These are phyloP conservation scores for honey bee (Apis mellifera) DNA, from an alignment of 1,140 invertebrate species.

Conservation along the genomic window DNA sequence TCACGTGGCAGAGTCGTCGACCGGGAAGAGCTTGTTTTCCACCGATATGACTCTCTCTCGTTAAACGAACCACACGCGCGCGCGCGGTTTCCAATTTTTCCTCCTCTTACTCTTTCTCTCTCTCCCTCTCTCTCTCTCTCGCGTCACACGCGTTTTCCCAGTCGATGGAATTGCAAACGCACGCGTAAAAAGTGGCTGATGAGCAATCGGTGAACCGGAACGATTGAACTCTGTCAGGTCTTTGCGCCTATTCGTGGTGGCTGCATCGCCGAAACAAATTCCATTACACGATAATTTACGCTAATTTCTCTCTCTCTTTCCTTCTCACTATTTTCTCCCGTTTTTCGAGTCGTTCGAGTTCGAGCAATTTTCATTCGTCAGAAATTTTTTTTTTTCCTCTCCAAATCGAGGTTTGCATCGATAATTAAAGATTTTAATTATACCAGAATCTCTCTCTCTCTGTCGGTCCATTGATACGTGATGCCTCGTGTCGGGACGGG, in stretches of 20 bases:
- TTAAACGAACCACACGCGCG: slow-evolving; percentile 37
- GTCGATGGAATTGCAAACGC: slow-evolving; percentile 35
- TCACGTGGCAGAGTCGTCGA: slow-evolving; percentile 12
- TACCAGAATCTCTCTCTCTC: not conserved
- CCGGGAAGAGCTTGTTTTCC: slow-evolving; percentile 40
- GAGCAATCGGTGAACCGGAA: slow-evolving; percentile 23
- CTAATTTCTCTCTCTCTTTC: not conserved
- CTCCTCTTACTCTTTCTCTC: no score
- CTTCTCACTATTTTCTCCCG: not conserved
- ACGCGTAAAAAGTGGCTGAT: slow-evolving; percentile 42
- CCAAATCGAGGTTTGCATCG: not conserved
- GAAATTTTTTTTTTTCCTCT: no score
- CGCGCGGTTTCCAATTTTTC: slow-evolving; percentile 29
- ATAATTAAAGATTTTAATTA: slow-evolving; percentile 47
- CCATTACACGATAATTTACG: slow-evolving; percentile 4
- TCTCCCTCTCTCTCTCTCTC: not conserved
- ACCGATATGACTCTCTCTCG: slow-evolving; percentile 24
- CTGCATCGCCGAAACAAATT: not conserved
- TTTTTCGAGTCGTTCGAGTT: not conserved
- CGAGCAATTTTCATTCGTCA: no score
- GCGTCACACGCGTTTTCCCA: not conserved
- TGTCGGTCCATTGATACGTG: no score
- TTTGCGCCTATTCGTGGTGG: not conserved
- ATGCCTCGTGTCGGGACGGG: not conserved
- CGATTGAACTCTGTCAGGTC: slow-evolving; percentile 21